Evolutionary conservation across 2,888 invertebrate species (phyloP), one percentile per base, ranked within the genome.

Genomic region (Agrypnus murinus): DNA sequence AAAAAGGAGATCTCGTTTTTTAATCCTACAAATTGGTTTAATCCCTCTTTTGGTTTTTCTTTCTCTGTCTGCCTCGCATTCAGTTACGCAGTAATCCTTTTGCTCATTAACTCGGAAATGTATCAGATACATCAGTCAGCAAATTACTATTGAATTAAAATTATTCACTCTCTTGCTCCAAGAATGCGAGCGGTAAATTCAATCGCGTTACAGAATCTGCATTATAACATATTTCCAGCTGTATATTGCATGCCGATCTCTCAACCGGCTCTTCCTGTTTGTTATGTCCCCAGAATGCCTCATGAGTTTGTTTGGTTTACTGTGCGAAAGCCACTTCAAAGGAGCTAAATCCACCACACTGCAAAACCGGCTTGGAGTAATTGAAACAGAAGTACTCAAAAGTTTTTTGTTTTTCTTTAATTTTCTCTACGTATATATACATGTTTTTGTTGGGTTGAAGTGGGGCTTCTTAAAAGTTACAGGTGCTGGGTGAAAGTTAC

Each of bases 131-230:
- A 45, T 67, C 57, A 66, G 38, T 62, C 57, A 62, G 60, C 31
- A 57, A 66, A 71, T 71, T 66, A 57, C 59, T 57, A 48, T 62
- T 46, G 46, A 71, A 71, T 66, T 71, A 71, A 57, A 66, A 71
- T 71, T 48, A 66, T 66, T 55, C 66, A 66, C 55, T 58, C 58
- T 45, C 58, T 43, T 48, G 40, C 57, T 32, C 19, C 50, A 64
- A 64, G 64, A 50, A 69, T 59, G 64, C 32, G 34, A 25, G 50
- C 53, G 53, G 34, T 32, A 62, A 67, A 53, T 60, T 67, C 57
- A 60, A 50, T 55, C 43, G 32, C 45, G 43, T 12, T 55, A 48
- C 53, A 62, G 17, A n/a, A 59, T 53, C 40, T 32, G 46, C 57
- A 46, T 57, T 43, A 46, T 10, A 36, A 19, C 38, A 45, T 17